Conservation (phyloP, 2,113 vertebrate genomes). For the Engraulis encrasicolus region DNA sequence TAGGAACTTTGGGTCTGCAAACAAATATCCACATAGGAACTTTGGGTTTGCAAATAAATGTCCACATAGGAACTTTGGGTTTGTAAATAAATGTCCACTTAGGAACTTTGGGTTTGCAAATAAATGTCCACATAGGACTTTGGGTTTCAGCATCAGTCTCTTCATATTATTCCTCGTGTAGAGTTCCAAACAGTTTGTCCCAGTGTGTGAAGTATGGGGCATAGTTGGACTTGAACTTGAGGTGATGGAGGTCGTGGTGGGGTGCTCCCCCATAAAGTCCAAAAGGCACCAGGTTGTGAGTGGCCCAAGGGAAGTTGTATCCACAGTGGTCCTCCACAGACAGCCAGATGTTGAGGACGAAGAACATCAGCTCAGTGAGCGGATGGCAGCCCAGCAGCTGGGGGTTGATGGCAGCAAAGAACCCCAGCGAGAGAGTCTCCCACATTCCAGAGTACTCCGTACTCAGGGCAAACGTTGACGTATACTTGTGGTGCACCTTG, state of each 20-base stretch:
- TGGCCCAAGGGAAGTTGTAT: slow-evolving; percentile 90
- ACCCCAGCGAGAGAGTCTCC: slow-evolving; percentile 85
- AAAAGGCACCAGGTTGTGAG: slow-evolving; percentile 85
- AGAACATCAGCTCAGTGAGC: slow-evolving; percentile 84
- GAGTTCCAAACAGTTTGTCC: slow-evolving; percentile 88
- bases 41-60: not conserved
- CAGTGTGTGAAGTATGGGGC: slow-evolving; percentile 96
- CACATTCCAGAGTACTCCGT: slow-evolving; percentile 83
- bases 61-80: too few relatives aligned
- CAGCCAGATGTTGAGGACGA: slow-evolving; percentile 87
- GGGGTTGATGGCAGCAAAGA: slow-evolving; percentile 80
- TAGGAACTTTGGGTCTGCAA: not conserved
- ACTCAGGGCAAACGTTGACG: slow-evolving; percentile 84
- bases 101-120: too few relatives aligned
- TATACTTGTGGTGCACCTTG: slow-evolving; percentile 88
- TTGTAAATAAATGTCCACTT: too few relatives aligned
- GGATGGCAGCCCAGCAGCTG: slow-evolving; percentile 83
- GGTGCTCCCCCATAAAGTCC: slow-evolving; percentile 86
- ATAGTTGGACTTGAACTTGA: slow-evolving; percentile 87
- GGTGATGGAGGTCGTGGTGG: slow-evolving; percentile 90
- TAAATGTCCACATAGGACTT: too few relatives aligned
- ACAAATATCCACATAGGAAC: not conserved
- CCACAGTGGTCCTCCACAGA: slow-evolving; percentile 95
- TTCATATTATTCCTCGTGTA: slow-evolving; percentile 33
- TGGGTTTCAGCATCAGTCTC: too few relatives aligned